Conservation (phyloP, 1,140 invertebrate genomes). For the Harpegnathos saltator region DNA sequence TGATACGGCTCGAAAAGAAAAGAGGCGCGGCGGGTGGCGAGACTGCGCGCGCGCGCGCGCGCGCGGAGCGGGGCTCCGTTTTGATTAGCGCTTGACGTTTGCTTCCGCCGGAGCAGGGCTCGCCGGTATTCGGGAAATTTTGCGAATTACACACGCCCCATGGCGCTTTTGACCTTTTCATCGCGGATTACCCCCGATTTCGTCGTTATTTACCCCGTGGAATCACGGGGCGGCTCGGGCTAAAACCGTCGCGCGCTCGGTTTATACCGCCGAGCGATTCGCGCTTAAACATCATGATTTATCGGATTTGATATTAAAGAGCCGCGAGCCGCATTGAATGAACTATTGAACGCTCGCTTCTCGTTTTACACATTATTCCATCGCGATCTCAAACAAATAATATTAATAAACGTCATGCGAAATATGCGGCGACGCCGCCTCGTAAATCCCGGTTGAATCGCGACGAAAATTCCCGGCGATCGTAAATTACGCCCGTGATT, state of each 20-base stretch:
- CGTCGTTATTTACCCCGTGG: not conserved
- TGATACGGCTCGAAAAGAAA: too few species aligned
- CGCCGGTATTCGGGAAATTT: too few species aligned
- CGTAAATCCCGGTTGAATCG: conserved; percentile 27
- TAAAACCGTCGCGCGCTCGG: conserved; percentile 2
- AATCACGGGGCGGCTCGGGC: not conserved
- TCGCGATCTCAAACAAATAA: conserved; percentile 30
- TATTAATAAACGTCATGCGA: conserved; percentile 43
- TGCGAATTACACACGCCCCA: too few species aligned
- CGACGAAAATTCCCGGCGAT: not conserved
- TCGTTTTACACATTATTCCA: conserved; percentile 49
- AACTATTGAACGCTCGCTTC: conserved; percentile 43
- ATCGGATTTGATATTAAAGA: conserved; percentile 50
- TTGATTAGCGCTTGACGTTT: too few species aligned
- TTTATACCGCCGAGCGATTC: conserved; percentile 18
- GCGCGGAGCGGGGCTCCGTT: too few species aligned
- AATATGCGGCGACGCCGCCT: conserved; percentile 8
- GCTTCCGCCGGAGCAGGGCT: too few species aligned
- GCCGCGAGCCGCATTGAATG: conserved; percentile 17
- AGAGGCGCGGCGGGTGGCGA: too few species aligned
- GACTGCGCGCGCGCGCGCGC: too few species aligned
- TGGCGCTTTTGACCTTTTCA: not conserved
- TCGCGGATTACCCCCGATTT: not conserved
- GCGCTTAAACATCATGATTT: conserved; percentile 32
- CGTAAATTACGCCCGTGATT: conserved; percentile 20